Conservation (phyloP, 2,888 invertebrate genomes). For the Pemphredon lugubris region DNA sequence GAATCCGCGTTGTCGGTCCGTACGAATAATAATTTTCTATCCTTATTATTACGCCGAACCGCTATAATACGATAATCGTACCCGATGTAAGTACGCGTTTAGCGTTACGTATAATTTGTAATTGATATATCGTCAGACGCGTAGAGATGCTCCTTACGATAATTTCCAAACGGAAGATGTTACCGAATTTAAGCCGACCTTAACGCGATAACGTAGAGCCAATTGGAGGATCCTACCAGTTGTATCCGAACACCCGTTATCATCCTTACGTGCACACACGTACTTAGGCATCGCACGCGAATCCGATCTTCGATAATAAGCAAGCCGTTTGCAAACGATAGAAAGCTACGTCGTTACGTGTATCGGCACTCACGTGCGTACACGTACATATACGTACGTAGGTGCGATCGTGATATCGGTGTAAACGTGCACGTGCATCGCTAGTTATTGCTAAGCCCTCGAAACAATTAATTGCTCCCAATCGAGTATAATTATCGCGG, state of each 20-base stretch:
- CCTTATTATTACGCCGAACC: no score
- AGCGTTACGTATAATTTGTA: no score
- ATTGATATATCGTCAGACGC: background rate
- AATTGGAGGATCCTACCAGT: background rate
- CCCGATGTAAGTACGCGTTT: no score
- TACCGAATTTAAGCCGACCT: no score
- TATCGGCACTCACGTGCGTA: constrained; percentile 36
- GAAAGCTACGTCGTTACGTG: constrained; percentile 64
- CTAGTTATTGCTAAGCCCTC: constrained; percentile 55
- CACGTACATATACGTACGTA: constrained; percentile 14
- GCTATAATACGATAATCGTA: no score
- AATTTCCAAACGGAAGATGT: no score
- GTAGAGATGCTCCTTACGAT: no score
- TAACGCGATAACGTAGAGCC: background rate
- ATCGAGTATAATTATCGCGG: constrained; percentile 57
- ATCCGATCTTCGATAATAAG: constrained; percentile 72
- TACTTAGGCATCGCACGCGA: constrained; percentile 67
- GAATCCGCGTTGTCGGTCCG: no score
- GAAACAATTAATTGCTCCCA: constrained; percentile 58
- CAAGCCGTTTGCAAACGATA: constrained; percentile 63
- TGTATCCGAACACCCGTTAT: constrained; percentile 65
- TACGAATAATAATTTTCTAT: no score
- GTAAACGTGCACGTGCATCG: constrained; percentile 36
- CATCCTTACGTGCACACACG: constrained; percentile 64
- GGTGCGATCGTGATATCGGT: constrained; percentile 7